Evolutionary conservation across 2,797 vertebrate genomes (phyloP).

Genomic region (Dipus sagitta): DNA sequence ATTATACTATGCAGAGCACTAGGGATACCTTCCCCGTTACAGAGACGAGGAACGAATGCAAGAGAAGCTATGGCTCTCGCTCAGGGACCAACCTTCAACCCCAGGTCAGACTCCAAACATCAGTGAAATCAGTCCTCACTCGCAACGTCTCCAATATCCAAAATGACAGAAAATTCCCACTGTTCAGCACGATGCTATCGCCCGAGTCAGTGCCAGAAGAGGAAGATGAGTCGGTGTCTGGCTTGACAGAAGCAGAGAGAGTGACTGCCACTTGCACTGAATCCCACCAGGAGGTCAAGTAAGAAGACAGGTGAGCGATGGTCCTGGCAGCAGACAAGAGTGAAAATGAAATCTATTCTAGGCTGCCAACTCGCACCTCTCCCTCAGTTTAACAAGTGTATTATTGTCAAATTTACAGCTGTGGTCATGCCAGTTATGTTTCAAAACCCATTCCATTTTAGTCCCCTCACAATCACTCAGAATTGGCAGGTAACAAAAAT

Average conservation of each 20-base stretch:
- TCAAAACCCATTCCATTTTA: conserved; percentile 68
- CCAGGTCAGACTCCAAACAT: not conserved
- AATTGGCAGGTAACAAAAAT: not conserved
- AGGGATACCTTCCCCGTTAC: too few relatives aligned
- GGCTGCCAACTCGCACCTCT: conserved; percentile 72
- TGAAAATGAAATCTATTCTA: conserved; percentile 79
- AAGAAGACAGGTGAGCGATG: conserved; percentile 55
- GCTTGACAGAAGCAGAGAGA: not conserved
- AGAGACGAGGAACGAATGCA: not conserved
- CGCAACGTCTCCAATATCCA: not conserved
- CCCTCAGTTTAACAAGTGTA: conserved; percentile 67
- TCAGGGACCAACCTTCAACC: not conserved
- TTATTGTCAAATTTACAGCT: conserved; percentile 69
- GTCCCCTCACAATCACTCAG: conserved; percentile 7
- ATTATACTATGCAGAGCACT: not conserved
- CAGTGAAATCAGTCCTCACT: not conserved
- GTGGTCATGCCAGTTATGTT: not conserved
- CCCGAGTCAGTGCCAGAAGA: too few relatives aligned
- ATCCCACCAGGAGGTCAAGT: conserved; percentile 44
- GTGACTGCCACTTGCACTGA: not conserved
- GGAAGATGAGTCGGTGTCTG: not conserved
- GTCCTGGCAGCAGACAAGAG: conserved; percentile 41
- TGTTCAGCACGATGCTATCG: not conserved
- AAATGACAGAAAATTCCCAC: not conserved
- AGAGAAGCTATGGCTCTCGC: not conserved